Evolutionary conservation across 1,140 invertebrate genomes (phyloP), one percentile per base, ranked within the genome.

Genomic region (Aphelinus certus): DNA sequence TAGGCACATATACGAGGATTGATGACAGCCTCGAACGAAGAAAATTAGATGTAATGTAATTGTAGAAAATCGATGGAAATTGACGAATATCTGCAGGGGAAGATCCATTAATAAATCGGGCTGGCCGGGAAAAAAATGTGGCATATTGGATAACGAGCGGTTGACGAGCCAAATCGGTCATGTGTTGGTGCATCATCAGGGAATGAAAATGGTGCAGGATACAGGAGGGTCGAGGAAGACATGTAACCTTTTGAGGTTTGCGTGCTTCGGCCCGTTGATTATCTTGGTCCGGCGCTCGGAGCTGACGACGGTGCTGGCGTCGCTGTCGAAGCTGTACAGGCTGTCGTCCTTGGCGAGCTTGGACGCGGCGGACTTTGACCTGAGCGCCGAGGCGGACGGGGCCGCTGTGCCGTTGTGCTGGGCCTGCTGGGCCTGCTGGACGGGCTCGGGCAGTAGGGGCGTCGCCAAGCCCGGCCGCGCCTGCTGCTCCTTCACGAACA

Each of bases 241-340:
- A 76, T 58, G 79, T 81, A 78, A 90, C 89, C 89, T 89, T 78
- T 90, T 90, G 73, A 90, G 87, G 78, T 85, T 88, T 48, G 88
- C 85, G 72, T 89, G 87, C 79, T 90, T 90, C 55, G 88, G 85
- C 7, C 86, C 88, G 76, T 88, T 88, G 75, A 85, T 79, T 45
- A 87, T 82, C 79, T 84, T 86, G 68, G 81, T 83, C 81, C 86
- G 86, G 72, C 84, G 83, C 45, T 87, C 86, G 45, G 87, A 86
- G 78, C 87, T 87, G 46, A 85, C 87, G 61, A 80, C 84, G 45
- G 84, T 86, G 66, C 87, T 87, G 62, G 85, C 85, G 56, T 87
- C 86, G 74, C 87, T 87, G 71, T 87, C 85, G 72, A 88, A 87
- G 76, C 87, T 88, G 71, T 88, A 85, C 10, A 88, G 82, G 77